Percentiles rank a stretch among this genome's conserved stretches.
These are phyloP conservation scores for Drosophila pruinosa DNA, from an alignment of 1,140 invertebrate species.

Conservation along the genomic window DNA sequence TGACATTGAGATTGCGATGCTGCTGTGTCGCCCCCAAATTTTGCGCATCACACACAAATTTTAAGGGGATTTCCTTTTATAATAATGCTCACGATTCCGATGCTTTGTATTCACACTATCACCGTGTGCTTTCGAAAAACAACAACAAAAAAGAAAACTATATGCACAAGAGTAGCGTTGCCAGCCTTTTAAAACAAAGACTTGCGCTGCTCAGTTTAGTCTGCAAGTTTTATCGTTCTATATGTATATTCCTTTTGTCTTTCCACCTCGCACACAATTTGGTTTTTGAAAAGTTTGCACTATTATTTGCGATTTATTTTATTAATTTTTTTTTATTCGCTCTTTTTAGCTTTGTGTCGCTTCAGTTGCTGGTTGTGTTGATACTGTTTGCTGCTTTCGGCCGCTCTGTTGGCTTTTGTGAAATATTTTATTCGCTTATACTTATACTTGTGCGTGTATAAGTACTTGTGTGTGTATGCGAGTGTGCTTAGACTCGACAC, in stretches of 20 bases:
- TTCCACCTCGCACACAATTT: constrained; percentile 8
- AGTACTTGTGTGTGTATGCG: neutral
- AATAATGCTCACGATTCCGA: too few relatives aligned
- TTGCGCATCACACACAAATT: constrained; percentile 7
- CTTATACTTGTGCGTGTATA: neutral
- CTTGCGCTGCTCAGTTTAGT: neutral
- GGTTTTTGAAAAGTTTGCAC: neutral
- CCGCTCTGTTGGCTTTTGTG: constrained; percentile 35
- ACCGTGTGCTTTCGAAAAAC: neutral
- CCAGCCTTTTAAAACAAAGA: constrained; percentile 40
- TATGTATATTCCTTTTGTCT: too few relatives aligned
- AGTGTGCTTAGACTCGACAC: neutral
- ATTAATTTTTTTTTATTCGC: constrained; percentile 2
- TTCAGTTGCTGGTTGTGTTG: constrained; percentile 37
- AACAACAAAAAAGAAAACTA: neutral
- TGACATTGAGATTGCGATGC: constrained; percentile 6
- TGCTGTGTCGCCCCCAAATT: neutral
- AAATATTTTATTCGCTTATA: constrained; percentile 8
- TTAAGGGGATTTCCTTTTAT: neutral
- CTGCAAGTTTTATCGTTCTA: constrained; percentile 20
- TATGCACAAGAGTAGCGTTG: constrained; percentile 13
- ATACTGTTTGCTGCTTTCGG: constrained; percentile 36
- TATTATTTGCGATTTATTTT: constrained; percentile 25
- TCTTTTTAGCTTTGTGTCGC: constrained; percentile 19
- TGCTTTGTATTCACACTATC: neutral